Evolutionary conservation across 2,888 invertebrate genomes (phyloP).

Genomic region (Mellilla xanthometata): DNA sequence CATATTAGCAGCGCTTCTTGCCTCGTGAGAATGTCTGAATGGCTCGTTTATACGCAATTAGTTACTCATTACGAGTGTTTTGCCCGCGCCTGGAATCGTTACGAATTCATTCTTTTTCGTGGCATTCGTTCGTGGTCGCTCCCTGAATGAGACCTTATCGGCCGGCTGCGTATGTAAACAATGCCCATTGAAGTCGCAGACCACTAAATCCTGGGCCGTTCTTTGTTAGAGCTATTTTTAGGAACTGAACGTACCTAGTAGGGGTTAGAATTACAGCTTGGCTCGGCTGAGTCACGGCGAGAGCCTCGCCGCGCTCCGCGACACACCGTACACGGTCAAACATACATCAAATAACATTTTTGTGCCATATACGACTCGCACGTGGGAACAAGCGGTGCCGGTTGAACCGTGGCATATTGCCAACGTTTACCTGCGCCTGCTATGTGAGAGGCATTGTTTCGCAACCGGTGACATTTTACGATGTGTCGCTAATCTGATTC

Average conservation of each 20-base stretch:
- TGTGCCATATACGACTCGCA: conserved; percentile 57
- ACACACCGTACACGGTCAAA: conserved; percentile 52
- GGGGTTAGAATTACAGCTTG: conserved; percentile 8
- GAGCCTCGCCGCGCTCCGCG: conserved; percentile 42
- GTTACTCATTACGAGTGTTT: conserved; percentile 62
- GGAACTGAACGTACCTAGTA: conserved; percentile 4
- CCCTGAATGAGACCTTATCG: conserved; percentile 48
- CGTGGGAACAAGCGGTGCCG: conserved; percentile 51
- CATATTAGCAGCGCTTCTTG: conserved; percentile 42
- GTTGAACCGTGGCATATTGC: conserved; percentile 51
- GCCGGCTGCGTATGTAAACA: conserved; percentile 28
- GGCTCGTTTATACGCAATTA: conserved; percentile 69
- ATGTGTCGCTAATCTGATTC: conserved; percentile 39
- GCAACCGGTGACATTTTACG: conserved; percentile 55
- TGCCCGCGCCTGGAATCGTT: conserved; percentile 51
- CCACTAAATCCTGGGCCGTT: conserved; percentile 24
- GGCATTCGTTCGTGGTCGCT: conserved; percentile 49
- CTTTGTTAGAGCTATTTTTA: conserved; percentile 21
- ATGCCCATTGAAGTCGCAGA: conserved; percentile 32
- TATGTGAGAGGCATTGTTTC: conserved; percentile 50
- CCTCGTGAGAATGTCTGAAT: conserved; percentile 59
- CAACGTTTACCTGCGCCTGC: conserved; percentile 39
- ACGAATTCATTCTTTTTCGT: conserved; percentile 44
- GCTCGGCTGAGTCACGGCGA: conserved; percentile 46
- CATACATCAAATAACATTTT: conserved; percentile 55